Base-by-base conservation (phyloP, 2,888 invertebrate genomes). In the Cheilosia vulpina region DNA sequence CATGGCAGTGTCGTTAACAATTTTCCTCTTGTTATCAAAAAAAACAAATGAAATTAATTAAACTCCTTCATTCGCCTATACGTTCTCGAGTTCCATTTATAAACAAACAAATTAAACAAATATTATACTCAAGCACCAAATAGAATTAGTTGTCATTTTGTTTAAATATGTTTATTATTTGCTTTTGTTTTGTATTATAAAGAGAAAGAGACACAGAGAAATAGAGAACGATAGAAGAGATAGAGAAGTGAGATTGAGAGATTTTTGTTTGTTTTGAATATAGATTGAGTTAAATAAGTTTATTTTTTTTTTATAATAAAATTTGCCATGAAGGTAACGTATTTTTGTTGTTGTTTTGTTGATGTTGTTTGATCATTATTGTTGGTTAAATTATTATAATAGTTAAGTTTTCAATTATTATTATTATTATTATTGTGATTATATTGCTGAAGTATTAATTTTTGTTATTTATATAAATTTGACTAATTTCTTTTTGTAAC, bases 351-450 rank as follows among this genome's bases (percentile, higher is more conserved):
- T 55, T 75, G 57, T 69, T 83, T 76, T 83, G 58, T 50, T 75
- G 63, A 69, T 83, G 63, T 75, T 87, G 65, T 81, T 78, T 65
- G 73, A 80, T 69, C 75, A 65, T 87, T 85, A 71, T 66, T 69
- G 47, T 65, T 62, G 76, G 68, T 77, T 77, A 85, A 85, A 85
- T 80, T 84, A 79, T 89, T 89, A 88, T 89, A 89, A 89, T 81
- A 87, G 88, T 88, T 80, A 81, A 80, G 62, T 82, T 80, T 76
- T 52, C 24, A 52, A 38, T 76, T 73, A 63, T 53, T 82, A 65
- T 69, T 87, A 63, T 69, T 87, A 63, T 72, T 87, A 87, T 80
- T 87, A 87, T 88, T 89, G 89, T 89, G 90, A 90, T 89, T 89
- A 89, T 88, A 87, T 89, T 88, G 87, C 88, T 89, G 89, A 89